Evolutionary conservation across 1,140 invertebrate species (phyloP), one percentile per base, ranked within the genome.

Genomic region (Diorhabda carinulata): DNA sequence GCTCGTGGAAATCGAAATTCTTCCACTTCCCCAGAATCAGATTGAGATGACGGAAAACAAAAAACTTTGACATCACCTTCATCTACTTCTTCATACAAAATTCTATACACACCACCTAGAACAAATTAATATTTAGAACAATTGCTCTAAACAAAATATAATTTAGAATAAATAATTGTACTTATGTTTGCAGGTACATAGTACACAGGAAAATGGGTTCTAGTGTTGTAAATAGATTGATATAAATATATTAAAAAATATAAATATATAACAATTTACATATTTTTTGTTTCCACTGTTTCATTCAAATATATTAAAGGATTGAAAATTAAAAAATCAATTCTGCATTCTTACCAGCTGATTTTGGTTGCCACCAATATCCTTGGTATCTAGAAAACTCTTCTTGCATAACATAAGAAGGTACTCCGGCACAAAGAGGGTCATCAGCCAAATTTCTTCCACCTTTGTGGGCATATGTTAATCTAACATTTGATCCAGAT

Each of bases 361-460:
- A 87, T 71, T 86, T 86, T 4, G 96, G 96, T 78, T 96, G 92
- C 97, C 97, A 99, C 97, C 97, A 99, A 80, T 95, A 98, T 0
- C 97, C 97, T 72, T 92, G 92, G 81, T 96, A 98, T 44, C 97
- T 87, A 68, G 91, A 93, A 84, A 99, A 98, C 84, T 99, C 97
- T 84, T 99, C 97, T 84, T 98, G 97, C 81, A 97, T 97, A 0
- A 99, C 95, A 83, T 98, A 99, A 5, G 95, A 97, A 0, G 97
- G 96, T 43, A 95, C 90, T 2, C 97, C 97, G 3, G 95, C 93
- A 78, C 91, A 94, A 0, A 93, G 78, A 2, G 93, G 94, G 83
- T 97, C 94, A 74, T 95, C 92, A 2, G 87, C 84, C 71, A 95
- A 84, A 75, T 85, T 89, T 75, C 82, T 81, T 61, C 87, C 84